phyloP scores from a whole-genome alignment of 2,113 vertebrate genomes.

The Rhizomys pruinosus region DNA sequence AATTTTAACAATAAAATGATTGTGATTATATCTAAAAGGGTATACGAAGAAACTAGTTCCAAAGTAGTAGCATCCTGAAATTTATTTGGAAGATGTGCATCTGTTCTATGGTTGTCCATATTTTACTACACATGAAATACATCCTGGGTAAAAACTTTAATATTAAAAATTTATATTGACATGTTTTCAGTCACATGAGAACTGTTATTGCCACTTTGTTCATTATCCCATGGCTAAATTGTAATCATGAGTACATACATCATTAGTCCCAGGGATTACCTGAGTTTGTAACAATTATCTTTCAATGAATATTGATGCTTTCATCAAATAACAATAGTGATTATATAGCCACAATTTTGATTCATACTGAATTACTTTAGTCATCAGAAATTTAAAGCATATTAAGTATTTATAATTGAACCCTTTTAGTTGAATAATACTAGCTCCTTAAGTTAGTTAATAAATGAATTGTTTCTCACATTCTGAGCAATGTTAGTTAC shows the following conservation, averaged over 20 bases:
- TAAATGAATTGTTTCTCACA: neutral
- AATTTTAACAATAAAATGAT: neutral
- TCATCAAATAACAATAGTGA: neutral
- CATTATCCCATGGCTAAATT: neutral
- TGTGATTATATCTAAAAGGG: neutral
- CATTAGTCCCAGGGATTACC: neutral
- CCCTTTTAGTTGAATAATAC: neutral
- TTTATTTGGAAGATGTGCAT: neutral
- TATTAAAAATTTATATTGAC: neutral
- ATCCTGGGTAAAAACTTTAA: neutral
- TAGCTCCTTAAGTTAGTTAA: neutral
- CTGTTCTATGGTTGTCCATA: neutral
- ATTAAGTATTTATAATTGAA: slow-evolving; percentile 9
- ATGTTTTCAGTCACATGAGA: neutral
- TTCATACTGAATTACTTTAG: neutral
- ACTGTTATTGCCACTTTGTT: neutral
- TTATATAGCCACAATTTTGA: neutral
- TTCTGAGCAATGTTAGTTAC: neutral
- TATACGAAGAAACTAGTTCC: neutral
- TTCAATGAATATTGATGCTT: neutral
- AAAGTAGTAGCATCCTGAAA: neutral
- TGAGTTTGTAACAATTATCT: neutral
- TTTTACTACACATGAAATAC: neutral
- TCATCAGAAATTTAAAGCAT: slow-evolving; percentile 5
- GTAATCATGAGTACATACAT: neutral